Conservation (phyloP, 2,797 vertebrate genomes). For the Craterocephalus amniculus region DNA sequence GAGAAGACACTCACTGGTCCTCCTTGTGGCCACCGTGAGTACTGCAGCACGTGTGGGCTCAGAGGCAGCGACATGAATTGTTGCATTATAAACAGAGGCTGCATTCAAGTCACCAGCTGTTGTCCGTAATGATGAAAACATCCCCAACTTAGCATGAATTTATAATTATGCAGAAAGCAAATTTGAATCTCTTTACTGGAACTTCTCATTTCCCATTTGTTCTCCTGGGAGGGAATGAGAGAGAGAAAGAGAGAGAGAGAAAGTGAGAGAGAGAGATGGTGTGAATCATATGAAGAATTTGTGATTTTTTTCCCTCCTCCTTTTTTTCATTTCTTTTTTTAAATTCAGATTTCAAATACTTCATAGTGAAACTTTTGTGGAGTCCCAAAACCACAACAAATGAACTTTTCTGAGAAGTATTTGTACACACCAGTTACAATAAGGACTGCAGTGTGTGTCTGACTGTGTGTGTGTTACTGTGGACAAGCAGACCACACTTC, state of each 20-base stretch:
- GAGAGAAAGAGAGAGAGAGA: neutral
- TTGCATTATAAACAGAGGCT: constrained; percentile 63
- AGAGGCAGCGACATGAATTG: constrained; percentile 35
- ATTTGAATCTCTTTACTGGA: constrained; percentile 75
- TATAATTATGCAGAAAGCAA: constrained; percentile 70
- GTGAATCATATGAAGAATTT: constrained; percentile 76
- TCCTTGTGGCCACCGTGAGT: constrained; percentile 68
- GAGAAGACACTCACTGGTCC: constrained; percentile 54
- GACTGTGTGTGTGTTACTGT: neutral
- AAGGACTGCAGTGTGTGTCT: constrained; percentile 48
- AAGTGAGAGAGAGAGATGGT: constrained; percentile 14
- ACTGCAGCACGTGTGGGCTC: constrained; percentile 37
- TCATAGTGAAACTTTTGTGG: constrained; percentile 84
- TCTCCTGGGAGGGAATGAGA: constrained; percentile 61
- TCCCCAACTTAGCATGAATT: constrained; percentile 72
- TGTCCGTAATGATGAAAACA: constrained; percentile 77
- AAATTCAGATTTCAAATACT: constrained; percentile 70
- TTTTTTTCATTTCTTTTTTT: constrained; percentile 23
- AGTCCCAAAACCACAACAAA: constrained; percentile 79
- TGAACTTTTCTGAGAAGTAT: constrained; percentile 82
- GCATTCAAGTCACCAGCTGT: constrained; percentile 74
- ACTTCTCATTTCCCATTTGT: constrained; percentile 67
- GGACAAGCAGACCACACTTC: constrained; percentile 11
- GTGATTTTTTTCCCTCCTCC: constrained; percentile 13
- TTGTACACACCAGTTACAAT: constrained; percentile 68